These are phyloP conservation scores for Lordiphosa mommai DNA, from an alignment of 1,140 invertebrate genomes.

Conservation along the genomic window DNA sequence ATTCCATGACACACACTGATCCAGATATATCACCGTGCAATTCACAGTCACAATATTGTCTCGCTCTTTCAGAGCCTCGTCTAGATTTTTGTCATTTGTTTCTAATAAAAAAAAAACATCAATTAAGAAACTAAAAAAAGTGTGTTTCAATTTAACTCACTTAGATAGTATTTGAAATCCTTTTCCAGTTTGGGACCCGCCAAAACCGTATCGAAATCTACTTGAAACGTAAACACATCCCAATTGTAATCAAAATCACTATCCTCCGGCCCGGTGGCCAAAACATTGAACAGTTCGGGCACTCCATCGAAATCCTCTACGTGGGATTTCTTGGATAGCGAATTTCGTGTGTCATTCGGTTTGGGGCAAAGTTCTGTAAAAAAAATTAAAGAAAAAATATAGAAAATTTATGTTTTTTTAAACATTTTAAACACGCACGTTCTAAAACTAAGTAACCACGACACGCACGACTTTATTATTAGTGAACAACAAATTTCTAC, in stretches of 20 bases:
- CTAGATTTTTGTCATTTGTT: conserved; percentile 65
- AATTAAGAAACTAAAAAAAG: neutral
- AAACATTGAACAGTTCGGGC: conserved; percentile 89
- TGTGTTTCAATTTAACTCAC: conserved; percentile 29
- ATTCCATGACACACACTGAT: conserved; percentile 92
- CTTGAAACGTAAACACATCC: conserved; percentile 89
- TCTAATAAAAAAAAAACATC: neutral
- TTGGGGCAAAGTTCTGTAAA: conserved; percentile 92
- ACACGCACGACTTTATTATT: too few species aligned
- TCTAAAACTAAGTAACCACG: too few species aligned
- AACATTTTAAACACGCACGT: too few species aligned
- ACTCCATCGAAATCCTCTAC: conserved; percentile 92
- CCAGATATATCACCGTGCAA: conserved; percentile 96
- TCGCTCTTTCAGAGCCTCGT: conserved; percentile 76
- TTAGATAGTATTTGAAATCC: conserved; percentile 67
- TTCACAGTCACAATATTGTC: conserved; percentile 86
- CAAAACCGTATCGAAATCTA: conserved; percentile 83
- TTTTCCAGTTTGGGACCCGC: conserved; percentile 70
- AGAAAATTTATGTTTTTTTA: too few species aligned
- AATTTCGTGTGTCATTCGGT: conserved; percentile 86
- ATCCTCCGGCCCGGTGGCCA: conserved; percentile 85
- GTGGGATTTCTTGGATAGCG: conserved; percentile 89
- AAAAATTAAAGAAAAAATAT: neutral
- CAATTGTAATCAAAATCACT: conserved; percentile 82
- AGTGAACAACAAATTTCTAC: too few species aligned